Evolutionary conservation across 2,888 invertebrate genomes (phyloP).

Genomic region (Phaonia tiefii): DNA sequence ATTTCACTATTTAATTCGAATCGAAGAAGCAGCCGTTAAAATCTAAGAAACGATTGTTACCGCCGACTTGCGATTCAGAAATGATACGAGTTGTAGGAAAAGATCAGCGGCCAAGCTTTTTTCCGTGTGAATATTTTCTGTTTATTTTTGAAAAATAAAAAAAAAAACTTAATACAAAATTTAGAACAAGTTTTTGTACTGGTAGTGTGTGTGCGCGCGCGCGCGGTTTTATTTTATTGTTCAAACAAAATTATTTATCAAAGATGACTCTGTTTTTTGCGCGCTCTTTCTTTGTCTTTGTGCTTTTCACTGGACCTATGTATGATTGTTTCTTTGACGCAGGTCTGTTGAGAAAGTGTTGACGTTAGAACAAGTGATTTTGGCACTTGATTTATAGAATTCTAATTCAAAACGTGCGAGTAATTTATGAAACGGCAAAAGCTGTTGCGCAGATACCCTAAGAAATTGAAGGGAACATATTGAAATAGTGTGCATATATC

Average conservation of each 20-base stretch:
- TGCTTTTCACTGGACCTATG: background rate
- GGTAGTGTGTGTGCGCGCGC: background rate
- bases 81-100: slow-evolving; percentile 52
- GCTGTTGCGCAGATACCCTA: background rate
- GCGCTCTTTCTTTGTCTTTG: slow-evolving; percentile 1
- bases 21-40: slow-evolving; percentile 26
- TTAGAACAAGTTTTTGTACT: slow-evolving; percentile 65
- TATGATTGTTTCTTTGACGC: too few relatives aligned
- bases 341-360: background rate
- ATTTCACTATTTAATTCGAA: background rate
- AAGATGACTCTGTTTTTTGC: background rate
- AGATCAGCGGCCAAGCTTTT: slow-evolving; percentile 50
- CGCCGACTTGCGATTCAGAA: slow-evolving; percentile 47
- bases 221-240: slow-evolving; percentile 16
- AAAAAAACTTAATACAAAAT: slow-evolving; percentile 55
- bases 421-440: background rate
- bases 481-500: too few relatives aligned
- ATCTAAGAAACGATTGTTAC: slow-evolving; percentile 47
- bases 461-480: too few relatives aligned
- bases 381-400: background rate
- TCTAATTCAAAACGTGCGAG: background rate
- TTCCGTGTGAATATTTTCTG: slow-evolving; percentile 14
- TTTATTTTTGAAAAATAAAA: slow-evolving; percentile 26
- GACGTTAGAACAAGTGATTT: background rate
- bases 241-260: slow-evolving; percentile 14